Evolutionary conservation across 1,140 invertebrate species (phyloP), one percentile per base, ranked within the genome.

Genomic region (Manduca sexta): DNA sequence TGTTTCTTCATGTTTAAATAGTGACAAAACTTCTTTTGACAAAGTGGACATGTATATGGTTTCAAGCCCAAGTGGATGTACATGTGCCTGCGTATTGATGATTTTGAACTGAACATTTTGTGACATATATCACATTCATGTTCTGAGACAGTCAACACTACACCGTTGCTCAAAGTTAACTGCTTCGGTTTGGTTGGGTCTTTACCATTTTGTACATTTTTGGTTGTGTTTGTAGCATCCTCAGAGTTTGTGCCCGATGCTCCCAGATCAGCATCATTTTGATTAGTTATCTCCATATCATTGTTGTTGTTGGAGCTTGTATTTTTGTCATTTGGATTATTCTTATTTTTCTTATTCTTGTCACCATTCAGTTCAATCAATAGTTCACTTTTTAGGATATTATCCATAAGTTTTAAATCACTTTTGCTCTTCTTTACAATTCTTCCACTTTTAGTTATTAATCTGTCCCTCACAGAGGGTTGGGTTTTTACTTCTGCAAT

Each of bases 1-100:
- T 95, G 93, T 60, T 90, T 92, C 37, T 91, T 89, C 8, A 93
- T 74, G 46, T 92, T 93, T 2, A 91, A 89, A 14, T 88, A 89
- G 45, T 93, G 92, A 37, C 91, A 88, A 67, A 94, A 94, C 11
- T 84, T 86, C 45, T 94, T 91, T 17, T 90, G 87, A 69, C 95
- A 97, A 49, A 92, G 89, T 10, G 88, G 84, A 70, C 96, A 97
- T 29, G 88, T 78, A 60, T 90, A 90, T 1, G 89, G 86, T 57
- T 67, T 78, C 35, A 60, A 75, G 68, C 88, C 68, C 43, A 91
- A 64, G 88, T 91, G 88, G 86, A 92, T 74, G 38, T 85, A 72
- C 11, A 86, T 70, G 55, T 90, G 89, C 64, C 87, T 88, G 0
- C 76, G 69, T 16, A 90, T 58, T 58, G 88, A 86, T 48, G 86